These are phyloP conservation scores for Trissolcus brochymenae DNA, from an alignment of 2,888 invertebrate genomes.

Conservation along the genomic window DNA sequence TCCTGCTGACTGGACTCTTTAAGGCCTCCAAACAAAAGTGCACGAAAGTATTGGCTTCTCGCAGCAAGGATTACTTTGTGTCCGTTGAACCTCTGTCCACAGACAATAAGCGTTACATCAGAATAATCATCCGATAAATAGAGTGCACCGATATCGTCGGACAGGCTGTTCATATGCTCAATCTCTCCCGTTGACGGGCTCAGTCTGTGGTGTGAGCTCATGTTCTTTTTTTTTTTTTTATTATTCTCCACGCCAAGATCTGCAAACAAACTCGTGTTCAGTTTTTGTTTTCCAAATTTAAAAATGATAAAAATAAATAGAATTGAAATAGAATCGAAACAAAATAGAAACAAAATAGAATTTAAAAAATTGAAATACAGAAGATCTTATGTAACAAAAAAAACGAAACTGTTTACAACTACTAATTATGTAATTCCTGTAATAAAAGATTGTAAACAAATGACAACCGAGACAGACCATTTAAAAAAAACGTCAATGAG, in stretches of 20 bases:
- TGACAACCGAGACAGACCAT: too few species aligned
- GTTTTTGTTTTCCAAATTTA: too few species aligned
- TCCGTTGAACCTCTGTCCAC: constrained; percentile 83
- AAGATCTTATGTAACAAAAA: too few species aligned
- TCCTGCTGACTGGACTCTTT: constrained; percentile 86
- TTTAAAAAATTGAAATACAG: too few species aligned
- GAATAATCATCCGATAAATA: constrained; percentile 92
- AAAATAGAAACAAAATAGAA: too few species aligned
- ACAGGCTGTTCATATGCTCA: constrained; percentile 84
- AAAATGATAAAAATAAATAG: too few species aligned
- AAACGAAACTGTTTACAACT: too few species aligned
- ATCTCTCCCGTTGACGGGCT: constrained; percentile 79
- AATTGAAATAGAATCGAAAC: too few species aligned
- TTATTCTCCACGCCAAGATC: too few species aligned
- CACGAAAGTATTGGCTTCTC: constrained; percentile 96
- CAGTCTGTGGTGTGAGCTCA: constrained; percentile 73
- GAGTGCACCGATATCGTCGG: constrained; percentile 90
- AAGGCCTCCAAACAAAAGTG: constrained; percentile 87
- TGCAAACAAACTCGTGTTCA: too few species aligned
- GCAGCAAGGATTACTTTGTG: constrained; percentile 94
- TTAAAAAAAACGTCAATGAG: neutral
- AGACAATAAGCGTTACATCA: constrained; percentile 92
- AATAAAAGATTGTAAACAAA: too few species aligned
- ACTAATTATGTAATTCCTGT: too few species aligned
- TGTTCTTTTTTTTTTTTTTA: neutral